Evolutionary conservation across 2,797 vertebrate genomes (phyloP).

Genomic region (Rhinatrema bivittatum): DNA sequence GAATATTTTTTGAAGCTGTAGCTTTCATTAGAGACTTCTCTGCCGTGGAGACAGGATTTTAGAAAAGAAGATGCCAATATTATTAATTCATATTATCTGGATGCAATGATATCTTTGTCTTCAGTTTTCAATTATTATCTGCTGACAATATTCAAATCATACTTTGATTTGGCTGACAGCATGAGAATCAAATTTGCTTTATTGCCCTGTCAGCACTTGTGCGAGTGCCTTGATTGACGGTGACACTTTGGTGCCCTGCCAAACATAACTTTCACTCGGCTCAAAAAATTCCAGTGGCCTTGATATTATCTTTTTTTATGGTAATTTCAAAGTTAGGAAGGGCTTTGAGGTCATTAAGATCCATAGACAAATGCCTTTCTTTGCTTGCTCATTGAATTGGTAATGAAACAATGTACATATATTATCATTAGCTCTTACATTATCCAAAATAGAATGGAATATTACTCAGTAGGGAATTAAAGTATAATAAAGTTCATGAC

Average conservation of each 20-base stretch:
- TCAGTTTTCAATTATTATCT: not conserved
- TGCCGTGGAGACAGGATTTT: not conserved
- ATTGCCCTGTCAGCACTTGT: constrained; percentile 2
- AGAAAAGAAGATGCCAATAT: not conserved
- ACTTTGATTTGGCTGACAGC: not conserved
- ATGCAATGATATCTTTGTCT: fast-evolving
- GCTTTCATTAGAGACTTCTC: not conserved
- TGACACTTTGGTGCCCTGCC: not conserved
- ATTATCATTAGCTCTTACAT: constrained; percentile 7
- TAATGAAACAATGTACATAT: constrained; percentile 10
- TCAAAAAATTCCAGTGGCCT: constrained; percentile 3
- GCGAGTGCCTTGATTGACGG: constrained; percentile 1
- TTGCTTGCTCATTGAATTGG: constrained; percentile 7
- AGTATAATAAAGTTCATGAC: constrained; percentile 1
- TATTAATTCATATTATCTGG: fast-evolving
- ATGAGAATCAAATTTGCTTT: not conserved
- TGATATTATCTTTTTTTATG: constrained; percentile 1
- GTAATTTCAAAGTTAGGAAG: constrained; percentile 23
- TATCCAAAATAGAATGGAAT: constrained; percentile 18
- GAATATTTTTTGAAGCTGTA: not conserved
- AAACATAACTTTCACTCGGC: not conserved
- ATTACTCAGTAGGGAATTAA: constrained; percentile 8
- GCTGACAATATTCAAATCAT: not conserved
- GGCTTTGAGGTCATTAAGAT: constrained; percentile 13
- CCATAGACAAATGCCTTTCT: not conserved